phyloP scores from a whole-genome alignment of 2,888 invertebrate species.

The Emesis furor region DNA sequence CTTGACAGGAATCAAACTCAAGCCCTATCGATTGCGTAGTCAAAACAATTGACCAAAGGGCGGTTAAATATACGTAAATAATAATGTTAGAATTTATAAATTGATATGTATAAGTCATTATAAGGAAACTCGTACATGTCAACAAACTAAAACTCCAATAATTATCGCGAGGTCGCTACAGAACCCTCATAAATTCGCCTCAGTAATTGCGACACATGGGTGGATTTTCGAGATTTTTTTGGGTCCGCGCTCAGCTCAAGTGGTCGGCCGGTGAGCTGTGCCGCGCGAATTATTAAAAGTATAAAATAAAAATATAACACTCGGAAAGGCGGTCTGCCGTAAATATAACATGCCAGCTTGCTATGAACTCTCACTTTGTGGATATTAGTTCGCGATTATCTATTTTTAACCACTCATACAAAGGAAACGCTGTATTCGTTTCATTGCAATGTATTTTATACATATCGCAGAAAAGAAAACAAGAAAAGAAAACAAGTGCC shows the following conservation, averaged over 20 bases:
- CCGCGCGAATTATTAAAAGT: constrained; percentile 90
- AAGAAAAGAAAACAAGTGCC: too few species aligned
- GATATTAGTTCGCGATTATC: not conserved
- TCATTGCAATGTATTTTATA: too few species aligned
- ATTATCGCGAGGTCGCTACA: constrained; percentile 8
- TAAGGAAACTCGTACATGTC: not conserved
- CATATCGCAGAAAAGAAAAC: too few species aligned
- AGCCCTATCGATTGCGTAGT: too few species aligned
- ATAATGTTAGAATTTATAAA: too few species aligned
- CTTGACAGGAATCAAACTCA: too few species aligned
- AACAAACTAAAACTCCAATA: constrained; percentile 22
- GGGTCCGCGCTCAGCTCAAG: constrained; percentile 89
- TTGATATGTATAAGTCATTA: not conserved
- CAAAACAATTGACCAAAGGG: too few species aligned
- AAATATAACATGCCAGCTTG: constrained; percentile 82
- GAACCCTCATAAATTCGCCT: constrained; percentile 69
- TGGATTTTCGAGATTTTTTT: constrained; percentile 88
- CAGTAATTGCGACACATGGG: constrained; percentile 86
- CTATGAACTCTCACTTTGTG: constrained; percentile 69
- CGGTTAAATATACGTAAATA: too few species aligned
- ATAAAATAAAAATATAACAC: constrained; percentile 86
- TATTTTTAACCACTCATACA: not conserved
- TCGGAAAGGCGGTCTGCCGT: constrained; percentile 82
- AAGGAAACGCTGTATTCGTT: too few species aligned
- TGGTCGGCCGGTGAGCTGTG: constrained; percentile 83